These are phyloP conservation scores for Tringa solitaria DNA, from an alignment of 2,113 vertebrate species.

Conservation along the genomic window DNA sequence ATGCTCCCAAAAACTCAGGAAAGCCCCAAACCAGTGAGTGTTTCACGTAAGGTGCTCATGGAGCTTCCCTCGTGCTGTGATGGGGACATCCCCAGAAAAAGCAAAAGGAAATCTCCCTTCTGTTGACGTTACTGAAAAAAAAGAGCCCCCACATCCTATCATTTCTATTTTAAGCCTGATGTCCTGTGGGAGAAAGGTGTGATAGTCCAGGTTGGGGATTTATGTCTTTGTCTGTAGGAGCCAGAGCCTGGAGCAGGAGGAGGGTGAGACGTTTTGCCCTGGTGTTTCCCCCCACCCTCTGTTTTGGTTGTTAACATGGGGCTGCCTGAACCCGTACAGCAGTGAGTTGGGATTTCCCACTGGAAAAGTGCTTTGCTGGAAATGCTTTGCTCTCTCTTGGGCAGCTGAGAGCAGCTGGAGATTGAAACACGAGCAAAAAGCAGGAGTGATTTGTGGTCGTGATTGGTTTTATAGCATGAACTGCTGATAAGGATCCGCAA, in stretches of 20 bases:
- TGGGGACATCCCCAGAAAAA: not conserved
- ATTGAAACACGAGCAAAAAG: not conserved
- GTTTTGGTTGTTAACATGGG: not conserved
- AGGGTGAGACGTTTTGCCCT: not conserved
- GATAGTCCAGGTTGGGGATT: not conserved
- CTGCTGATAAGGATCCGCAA: not conserved
- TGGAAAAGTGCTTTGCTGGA: not conserved
- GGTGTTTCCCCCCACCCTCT: not conserved
- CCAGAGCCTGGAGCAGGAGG: not conserved
- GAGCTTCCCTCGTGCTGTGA: not conserved
- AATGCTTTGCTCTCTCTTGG: not conserved
- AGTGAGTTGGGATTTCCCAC: not conserved
- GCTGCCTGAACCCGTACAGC: not conserved
- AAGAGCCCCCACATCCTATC: not conserved
- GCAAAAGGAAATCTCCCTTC: not conserved
- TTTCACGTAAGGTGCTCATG: not conserved
- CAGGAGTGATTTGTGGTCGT: not conserved
- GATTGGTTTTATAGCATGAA: not conserved
- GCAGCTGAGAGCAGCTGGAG: not conserved
- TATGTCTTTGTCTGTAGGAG: not conserved
- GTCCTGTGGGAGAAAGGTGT: accelerated
- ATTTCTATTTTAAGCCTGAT: not conserved
- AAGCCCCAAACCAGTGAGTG: not conserved
- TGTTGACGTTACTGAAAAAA: not conserved
- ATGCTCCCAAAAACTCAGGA: not conserved